A percentile compares a stretch with the other conserved stretches of the same genome.
Conservation (phyloP, 2,113 vertebrate species). For the Nesoenas mayeri region DNA sequence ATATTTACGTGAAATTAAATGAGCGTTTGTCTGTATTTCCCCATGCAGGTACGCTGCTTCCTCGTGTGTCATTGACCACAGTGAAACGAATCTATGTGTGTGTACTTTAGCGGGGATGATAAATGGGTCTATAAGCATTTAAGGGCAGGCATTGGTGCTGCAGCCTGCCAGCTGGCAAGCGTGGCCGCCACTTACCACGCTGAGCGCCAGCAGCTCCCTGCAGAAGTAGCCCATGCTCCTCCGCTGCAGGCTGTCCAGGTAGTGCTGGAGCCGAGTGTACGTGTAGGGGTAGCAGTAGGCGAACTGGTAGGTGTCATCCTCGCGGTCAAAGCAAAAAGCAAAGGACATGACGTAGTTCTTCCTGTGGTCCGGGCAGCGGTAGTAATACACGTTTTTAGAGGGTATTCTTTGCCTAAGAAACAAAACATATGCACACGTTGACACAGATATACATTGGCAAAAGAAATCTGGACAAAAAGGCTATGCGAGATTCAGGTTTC, state of each 20-base stretch:
- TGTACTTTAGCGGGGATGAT: not conserved
- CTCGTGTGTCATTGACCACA: not conserved
- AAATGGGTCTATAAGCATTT: not conserved
- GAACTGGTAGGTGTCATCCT: conserved; percentile 94
- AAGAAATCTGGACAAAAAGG: not conserved
- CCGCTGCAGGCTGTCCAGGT: conserved; percentile 89
- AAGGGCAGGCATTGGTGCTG: not conserved
- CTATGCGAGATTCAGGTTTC: not conserved
- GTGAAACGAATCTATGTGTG: not conserved
- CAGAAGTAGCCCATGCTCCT: conserved; percentile 90
- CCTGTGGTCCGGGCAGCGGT: conserved; percentile 94
- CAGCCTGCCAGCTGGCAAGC: not conserved
- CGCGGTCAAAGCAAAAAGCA: conserved; percentile 96
- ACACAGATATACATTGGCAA: not conserved
- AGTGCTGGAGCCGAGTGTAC: conserved; percentile 95
- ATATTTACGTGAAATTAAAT: conserved; percentile 5
- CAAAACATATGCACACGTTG: not conserved
- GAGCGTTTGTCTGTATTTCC: conserved; percentile 22
- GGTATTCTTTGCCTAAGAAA: conserved; percentile 92
- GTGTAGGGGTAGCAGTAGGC: conserved; percentile 98
- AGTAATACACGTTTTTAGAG: conserved; percentile 97
- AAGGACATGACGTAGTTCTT: conserved; percentile 99
- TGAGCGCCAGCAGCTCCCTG: conserved; percentile 91
- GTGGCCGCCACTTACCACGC: conserved; percentile 83
- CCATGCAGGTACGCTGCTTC: not conserved